Evolutionary conservation across 2,797 vertebrate species (phyloP).

Genomic region (Salmo trutta): DNA sequence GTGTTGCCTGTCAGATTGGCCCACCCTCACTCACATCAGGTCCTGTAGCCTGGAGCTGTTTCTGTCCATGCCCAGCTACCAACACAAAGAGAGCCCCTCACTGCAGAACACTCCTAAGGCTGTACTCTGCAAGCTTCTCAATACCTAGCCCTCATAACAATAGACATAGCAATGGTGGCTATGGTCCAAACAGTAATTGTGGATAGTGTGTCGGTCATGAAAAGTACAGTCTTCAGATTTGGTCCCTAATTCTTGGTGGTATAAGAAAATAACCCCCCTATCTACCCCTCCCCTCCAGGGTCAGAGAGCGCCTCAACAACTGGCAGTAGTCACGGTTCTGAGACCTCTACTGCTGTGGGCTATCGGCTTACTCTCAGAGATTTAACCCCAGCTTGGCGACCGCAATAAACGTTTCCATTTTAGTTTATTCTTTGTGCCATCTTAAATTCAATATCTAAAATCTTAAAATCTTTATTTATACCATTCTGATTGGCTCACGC

Average conservation of each 20-base stretch:
- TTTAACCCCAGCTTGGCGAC: constrained; percentile 2
- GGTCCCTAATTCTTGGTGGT: constrained; percentile 55
- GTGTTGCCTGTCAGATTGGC: constrained; percentile 82
- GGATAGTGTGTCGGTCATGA: neutral
- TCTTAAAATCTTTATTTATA: neutral
- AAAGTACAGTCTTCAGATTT: neutral
- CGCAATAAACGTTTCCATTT: neutral
- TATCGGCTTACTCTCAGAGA: constrained; percentile 42
- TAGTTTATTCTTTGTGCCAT: neutral
- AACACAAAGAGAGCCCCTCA: constrained; percentile 16
- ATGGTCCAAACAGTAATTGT: neutral
- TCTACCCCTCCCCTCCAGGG: constrained; percentile 33
- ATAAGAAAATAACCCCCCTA: constrained; percentile 60
- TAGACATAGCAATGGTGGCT: neutral
- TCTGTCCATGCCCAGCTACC: neutral
- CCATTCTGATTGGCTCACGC: neutral
- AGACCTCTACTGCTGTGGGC: constrained; percentile 57
- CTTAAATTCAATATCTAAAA: neutral
- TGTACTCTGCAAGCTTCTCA: neutral
- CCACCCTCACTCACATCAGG: constrained; percentile 61
- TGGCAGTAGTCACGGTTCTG: constrained; percentile 50
- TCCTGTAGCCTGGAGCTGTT: constrained; percentile 10
- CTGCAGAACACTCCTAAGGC: neutral
- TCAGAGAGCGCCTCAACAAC: constrained; percentile 62
- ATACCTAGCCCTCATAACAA: constrained; percentile 8